A percentile compares a stretch with the other conserved stretches of the same genome.
Evolutionary conservation across 2,888 invertebrate species (phyloP).

Genomic region (Trichopria drosophilae): DNA sequence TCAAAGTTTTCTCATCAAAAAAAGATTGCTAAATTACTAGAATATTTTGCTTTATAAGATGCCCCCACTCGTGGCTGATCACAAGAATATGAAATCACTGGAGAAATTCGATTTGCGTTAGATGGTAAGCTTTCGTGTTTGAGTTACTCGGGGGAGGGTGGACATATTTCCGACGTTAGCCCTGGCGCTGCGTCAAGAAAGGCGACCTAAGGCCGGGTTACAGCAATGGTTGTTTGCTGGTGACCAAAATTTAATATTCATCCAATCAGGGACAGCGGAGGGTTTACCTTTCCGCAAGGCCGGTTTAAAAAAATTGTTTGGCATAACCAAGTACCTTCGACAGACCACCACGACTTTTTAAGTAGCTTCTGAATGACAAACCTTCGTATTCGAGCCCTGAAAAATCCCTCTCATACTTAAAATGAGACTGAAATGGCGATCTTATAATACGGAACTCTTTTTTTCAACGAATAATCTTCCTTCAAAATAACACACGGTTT

Average conservation of each 20-base stretch:
- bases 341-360: slow-evolving; percentile 29
- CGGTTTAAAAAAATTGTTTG: slow-evolving; percentile 43
- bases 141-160: slow-evolving; percentile 52
- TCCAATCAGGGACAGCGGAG: slow-evolving; percentile 49
- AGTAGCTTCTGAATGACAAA: slow-evolving; percentile 31
- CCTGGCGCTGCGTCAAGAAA: slow-evolving; percentile 12
- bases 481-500: no score
- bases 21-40: no score
- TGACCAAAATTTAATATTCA: slow-evolving; percentile 58
- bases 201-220: no score
- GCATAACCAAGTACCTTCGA: slow-evolving; percentile 32
- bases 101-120: slow-evolving; percentile 44
- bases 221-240: slow-evolving; percentile 52
- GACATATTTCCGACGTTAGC: slow-evolving; percentile 56
- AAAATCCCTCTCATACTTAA: no score
- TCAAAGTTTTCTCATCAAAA: no score
- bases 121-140: slow-evolving; percentile 49
- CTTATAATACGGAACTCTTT: neutral
- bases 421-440: no score
- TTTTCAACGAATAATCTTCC: slow-evolving; percentile 2
- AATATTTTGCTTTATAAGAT: no score
- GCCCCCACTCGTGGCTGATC: no score
- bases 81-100: slow-evolving; percentile 32
- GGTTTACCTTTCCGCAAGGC: slow-evolving; percentile 42
- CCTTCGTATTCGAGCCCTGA: slow-evolving; percentile 24